Evolutionary conservation across 2,113 vertebrate species (phyloP).

Genomic region (Petaurus breviceps): DNA sequence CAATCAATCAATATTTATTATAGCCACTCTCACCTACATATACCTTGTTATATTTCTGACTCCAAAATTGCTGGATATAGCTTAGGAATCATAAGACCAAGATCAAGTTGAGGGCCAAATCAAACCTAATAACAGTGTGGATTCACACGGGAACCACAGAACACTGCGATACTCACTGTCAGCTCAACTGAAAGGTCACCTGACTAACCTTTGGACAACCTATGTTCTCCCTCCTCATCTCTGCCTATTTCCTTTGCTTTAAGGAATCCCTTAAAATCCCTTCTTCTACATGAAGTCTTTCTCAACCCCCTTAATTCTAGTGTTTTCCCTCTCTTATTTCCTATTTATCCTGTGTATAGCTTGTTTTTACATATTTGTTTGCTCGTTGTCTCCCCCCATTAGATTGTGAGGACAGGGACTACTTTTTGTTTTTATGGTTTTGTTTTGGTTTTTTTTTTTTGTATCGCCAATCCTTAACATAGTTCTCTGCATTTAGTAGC

Average conservation of each 20-base stretch:
- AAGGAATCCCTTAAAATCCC: not conserved
- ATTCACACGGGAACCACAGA: not conserved
- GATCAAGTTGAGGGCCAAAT: not conserved
- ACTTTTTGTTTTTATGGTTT: not conserved
- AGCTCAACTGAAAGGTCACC: not conserved
- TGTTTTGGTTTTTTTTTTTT: no score
- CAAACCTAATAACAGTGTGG: not conserved
- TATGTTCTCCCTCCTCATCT: not conserved
- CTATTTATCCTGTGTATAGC: not conserved
- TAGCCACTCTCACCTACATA: not conserved
- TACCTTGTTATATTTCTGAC: not conserved
- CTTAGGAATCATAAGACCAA: not conserved
- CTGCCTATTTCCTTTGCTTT: not conserved
- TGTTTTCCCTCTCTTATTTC: not conserved
- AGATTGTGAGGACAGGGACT: not conserved
- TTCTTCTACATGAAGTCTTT: not conserved
- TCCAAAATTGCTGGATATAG: not conserved
- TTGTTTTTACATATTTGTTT: not conserved
- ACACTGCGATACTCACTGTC: not conserved
- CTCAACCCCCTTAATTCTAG: not conserved
- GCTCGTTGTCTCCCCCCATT: not conserved
- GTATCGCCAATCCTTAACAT: not conserved
- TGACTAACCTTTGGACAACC: not conserved
- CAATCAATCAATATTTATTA: not conserved
- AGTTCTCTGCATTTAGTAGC: not conserved